Base-by-base conservation (phyloP, 2,888 invertebrate genomes). In the Drosophila lutescens region DNA sequence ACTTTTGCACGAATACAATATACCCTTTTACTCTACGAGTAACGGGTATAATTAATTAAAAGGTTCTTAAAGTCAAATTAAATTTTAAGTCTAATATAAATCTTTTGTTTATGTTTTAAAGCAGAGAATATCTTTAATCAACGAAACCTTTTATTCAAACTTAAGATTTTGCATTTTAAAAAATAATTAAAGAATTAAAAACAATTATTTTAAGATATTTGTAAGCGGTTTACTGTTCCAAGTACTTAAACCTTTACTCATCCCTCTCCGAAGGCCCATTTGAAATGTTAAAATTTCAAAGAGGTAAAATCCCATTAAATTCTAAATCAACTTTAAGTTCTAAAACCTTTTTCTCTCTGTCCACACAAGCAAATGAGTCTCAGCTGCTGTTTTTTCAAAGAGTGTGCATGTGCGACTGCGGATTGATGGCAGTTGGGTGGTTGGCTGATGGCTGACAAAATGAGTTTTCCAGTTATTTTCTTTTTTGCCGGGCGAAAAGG, bases 371-470 rank as follows among this genome's bases (percentile, higher is more conserved):
- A 68, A 53, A 68, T 50, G 60, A 51, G 32, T 44, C 54, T 63
- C 62, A 63, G 62, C 32, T 41, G 30, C 47, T 55, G 36, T 20
- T 53, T 23, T 51, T 30, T 41, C 17, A n/a, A 20, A 26, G 40
- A 34, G 40, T 54, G 47, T 51, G 38, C 69, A 23, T 49, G 61
- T 58, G 50, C 46, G 32, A 47, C 30, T 47, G 59, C 26, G 68
- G 74, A 74, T 58, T 69, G 74, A 69, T 59, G 69, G 61, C 56
- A 61, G 68, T 56, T 36, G 54, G 47, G 47, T 54, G 51, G 36
- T 26, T 58, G 58, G 53, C 55, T 65, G 71, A 66, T 69, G 82
- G 73, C 80, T 80, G 80, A 85, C 82, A 83, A 83, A 85, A 85
- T 83, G 85, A 85, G 85, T 85, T 83, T 84, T 82, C 66, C 56